Evolutionary conservation across 1,140 invertebrate genomes (phyloP).

Genomic region (Papilio polyxenes): DNA sequence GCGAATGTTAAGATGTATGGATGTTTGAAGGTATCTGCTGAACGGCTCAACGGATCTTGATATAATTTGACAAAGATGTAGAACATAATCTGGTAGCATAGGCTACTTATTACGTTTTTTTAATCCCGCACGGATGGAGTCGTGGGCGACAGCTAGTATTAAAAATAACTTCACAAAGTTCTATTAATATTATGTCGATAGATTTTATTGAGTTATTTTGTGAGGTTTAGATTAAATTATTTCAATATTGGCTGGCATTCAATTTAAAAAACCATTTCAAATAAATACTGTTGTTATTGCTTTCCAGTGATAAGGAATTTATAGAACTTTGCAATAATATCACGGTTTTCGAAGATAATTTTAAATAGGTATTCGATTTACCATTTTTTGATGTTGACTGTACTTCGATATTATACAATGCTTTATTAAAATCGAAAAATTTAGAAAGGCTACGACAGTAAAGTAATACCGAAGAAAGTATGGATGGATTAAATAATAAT

Average conservation of each 20-base stretch:
- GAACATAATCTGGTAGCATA: too few species aligned
- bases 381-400: background rate
- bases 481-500: too few species aligned
- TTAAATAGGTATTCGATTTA: background rate
- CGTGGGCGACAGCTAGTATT: background rate
- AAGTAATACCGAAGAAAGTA: too few species aligned
- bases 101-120: too few species aligned
- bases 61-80: too few species aligned
- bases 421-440: too few species aligned
- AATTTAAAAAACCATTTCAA: constrained; percentile 1
- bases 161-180: background rate
- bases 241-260: constrained; percentile 13
- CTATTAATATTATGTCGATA: background rate
- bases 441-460: too few species aligned
- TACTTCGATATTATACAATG: background rate
- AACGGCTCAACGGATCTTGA: too few species aligned
- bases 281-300: constrained; percentile 5
- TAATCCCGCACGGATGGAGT: too few species aligned
- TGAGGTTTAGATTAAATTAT: constrained; percentile 10
- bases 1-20: too few species aligned
- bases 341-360: background rate
- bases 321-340: background rate
- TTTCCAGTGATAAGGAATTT: background rate
- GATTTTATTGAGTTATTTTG: background rate
- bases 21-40: too few species aligned